These are phyloP conservation scores for Poicephalus meyeri DNA, from an alignment of 2,113 vertebrate genomes.

Conservation along the genomic window DNA sequence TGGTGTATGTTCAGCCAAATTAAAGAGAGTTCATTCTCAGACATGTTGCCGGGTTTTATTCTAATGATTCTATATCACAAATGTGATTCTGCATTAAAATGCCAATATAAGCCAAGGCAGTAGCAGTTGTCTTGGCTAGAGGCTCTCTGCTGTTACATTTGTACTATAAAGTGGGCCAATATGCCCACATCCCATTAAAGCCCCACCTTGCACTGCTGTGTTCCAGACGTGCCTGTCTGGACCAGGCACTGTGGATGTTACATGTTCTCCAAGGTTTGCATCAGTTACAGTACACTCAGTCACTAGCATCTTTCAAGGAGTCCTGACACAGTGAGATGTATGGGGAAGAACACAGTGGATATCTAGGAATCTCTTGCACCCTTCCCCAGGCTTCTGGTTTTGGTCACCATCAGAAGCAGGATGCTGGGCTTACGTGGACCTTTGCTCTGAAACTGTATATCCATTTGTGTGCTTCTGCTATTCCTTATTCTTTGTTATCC, in stretches of 20 bases:
- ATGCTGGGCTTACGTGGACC: neutral
- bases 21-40: neutral
- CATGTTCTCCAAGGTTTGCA: neutral
- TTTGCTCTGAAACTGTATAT: neutral
- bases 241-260: neutral
- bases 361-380: neutral
- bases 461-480: neutral
- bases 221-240: neutral
- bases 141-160: neutral
- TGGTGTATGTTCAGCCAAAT: neutral
- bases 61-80: neutral
- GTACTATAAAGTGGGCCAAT: neutral
- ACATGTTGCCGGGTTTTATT: neutral
- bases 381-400: neutral
- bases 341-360: neutral
- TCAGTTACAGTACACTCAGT: neutral
- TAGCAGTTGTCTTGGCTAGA: neutral
- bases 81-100: neutral
- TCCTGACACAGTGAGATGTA: neutral
- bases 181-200: neutral
- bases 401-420: neutral
- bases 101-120: neutral
- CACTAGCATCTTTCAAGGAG: neutral
- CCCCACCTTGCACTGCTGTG: neutral
- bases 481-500: neutral